phyloP scores from a whole-genome alignment of 2,888 invertebrate genomes.

The Cartodere bifasciata region DNA sequence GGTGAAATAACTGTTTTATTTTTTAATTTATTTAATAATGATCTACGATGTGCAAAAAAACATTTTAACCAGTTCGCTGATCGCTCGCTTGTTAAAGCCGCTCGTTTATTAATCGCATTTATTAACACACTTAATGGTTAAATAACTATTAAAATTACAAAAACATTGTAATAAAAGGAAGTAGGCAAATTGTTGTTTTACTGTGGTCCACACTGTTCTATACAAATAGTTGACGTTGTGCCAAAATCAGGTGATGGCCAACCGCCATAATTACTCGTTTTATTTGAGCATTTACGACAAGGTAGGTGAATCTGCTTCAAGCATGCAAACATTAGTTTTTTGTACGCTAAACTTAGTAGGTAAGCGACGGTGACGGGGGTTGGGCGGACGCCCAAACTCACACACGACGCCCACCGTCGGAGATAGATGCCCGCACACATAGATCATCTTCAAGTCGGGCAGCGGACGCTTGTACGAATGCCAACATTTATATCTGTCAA shows the following conservation, averaged over 20 bases:
- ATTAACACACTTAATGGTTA: too few species aligned
- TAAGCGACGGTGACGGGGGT: conserved; percentile 21
- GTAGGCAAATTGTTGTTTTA: too few species aligned
- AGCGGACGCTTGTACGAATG: conserved; percentile 19
- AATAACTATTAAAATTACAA: too few species aligned
- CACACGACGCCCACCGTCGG: conserved; percentile 21
- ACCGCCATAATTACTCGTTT: conserved; percentile 15
- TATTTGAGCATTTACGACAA: conserved; percentile 9
- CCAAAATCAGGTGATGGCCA: conserved; percentile 9
- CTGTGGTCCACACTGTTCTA: too few species aligned
- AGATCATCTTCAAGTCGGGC: conserved; percentile 22
- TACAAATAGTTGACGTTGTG: too few species aligned
- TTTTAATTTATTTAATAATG: too few species aligned
- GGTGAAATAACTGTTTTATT: too few species aligned
- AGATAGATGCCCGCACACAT: conserved; percentile 26
- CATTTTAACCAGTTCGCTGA: too few species aligned
- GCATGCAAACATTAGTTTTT: conserved; percentile 9
- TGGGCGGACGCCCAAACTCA: conserved; percentile 12
- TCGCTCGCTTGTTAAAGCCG: too few species aligned
- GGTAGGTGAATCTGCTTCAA: background rate
- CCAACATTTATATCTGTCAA: conserved; percentile 14
- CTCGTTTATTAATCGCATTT: too few species aligned
- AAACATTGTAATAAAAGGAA: too few species aligned
- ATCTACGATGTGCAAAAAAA: too few species aligned
- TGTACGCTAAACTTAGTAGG: conserved; percentile 28